Evolutionary conservation across 2,888 invertebrate species (phyloP).

Genomic region (Marasmarcha lunaedactyla): DNA sequence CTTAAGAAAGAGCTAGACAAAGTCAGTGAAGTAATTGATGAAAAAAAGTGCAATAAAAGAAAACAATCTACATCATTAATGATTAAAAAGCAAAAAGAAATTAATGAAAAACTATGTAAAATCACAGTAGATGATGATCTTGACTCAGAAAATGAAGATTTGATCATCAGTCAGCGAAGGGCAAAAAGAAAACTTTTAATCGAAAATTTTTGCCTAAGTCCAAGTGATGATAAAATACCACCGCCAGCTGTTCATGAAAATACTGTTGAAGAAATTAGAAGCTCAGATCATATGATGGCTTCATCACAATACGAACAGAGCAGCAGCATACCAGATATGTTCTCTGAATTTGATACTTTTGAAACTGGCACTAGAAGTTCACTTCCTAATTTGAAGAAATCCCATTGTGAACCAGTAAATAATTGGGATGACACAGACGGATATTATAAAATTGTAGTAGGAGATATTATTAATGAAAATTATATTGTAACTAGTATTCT

Average conservation of each 20-base stretch:
- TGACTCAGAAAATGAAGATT: slow-evolving; percentile 88
- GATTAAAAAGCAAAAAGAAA: slow-evolving; percentile 12
- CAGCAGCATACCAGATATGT: slow-evolving; percentile 83
- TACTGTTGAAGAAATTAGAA: slow-evolving; percentile 13
- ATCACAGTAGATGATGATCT: slow-evolving; percentile 29
- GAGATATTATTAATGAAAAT: slow-evolving; percentile 74
- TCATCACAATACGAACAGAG: slow-evolving; percentile 17
- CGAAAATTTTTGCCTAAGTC: slow-evolving; percentile 47
- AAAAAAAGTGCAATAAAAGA: slow-evolving; percentile 16
- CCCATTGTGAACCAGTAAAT: slow-evolving; percentile 79
- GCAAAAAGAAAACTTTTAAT: slow-evolving; percentile 88
- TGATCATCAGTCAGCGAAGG: slow-evolving; percentile 88
- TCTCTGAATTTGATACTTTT: slow-evolving; percentile 92
- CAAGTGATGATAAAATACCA: neutral
- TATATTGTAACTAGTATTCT: slow-evolving; percentile 96
- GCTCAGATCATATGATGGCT: neutral
- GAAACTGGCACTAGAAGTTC: slow-evolving; percentile 26
- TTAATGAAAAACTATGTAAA: slow-evolving; percentile 11
- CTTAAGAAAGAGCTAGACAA: slow-evolving; percentile 41
- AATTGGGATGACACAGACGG: slow-evolving; percentile 99
- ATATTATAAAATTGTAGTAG: slow-evolving; percentile 93
- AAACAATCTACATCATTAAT: slow-evolving; percentile 15
- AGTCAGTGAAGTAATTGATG: slow-evolving; percentile 26
- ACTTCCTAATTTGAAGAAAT: no score
- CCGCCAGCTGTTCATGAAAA: slow-evolving; percentile 14